These are phyloP conservation scores for Stictonetta naevosa DNA, from an alignment of 2,113 vertebrate genomes.

Conservation along the genomic window DNA sequence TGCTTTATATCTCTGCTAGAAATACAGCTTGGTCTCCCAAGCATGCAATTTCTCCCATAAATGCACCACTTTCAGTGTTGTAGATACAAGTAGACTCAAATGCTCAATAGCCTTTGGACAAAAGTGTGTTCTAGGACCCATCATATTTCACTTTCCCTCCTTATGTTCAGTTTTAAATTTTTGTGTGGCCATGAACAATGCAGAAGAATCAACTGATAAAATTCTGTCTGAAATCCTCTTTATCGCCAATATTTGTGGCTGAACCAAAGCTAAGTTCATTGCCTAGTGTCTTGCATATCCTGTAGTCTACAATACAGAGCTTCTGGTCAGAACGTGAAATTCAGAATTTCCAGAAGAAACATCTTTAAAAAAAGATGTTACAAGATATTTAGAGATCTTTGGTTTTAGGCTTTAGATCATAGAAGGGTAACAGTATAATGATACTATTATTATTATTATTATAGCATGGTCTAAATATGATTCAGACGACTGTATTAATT, in stretches of 20 bases:
- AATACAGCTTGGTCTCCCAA: background rate
- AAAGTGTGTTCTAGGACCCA: background rate
- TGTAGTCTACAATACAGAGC: background rate
- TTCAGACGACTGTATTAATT: background rate
- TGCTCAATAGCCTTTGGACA: background rate
- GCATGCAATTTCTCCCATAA: background rate
- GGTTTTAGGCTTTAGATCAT: background rate
- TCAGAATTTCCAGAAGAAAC: background rate
- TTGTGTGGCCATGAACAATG: background rate
- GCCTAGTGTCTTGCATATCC: background rate
- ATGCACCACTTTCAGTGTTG: background rate
- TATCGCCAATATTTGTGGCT: background rate
- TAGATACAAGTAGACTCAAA: background rate
- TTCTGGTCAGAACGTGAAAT: background rate
- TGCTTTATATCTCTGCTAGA: background rate
- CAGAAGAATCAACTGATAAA: background rate
- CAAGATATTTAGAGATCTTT: background rate
- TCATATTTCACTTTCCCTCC: background rate
- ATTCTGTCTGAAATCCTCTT: background rate
- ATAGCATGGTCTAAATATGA: background rate
- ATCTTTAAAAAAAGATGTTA: background rate
- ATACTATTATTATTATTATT: no score
- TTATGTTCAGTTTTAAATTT: background rate
- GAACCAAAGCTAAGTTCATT: background rate
- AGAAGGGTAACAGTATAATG: accelerated